Evolutionary conservation across 2,113 vertebrate species (phyloP).

Genomic region (Boleophthalmus pectinirostris): DNA sequence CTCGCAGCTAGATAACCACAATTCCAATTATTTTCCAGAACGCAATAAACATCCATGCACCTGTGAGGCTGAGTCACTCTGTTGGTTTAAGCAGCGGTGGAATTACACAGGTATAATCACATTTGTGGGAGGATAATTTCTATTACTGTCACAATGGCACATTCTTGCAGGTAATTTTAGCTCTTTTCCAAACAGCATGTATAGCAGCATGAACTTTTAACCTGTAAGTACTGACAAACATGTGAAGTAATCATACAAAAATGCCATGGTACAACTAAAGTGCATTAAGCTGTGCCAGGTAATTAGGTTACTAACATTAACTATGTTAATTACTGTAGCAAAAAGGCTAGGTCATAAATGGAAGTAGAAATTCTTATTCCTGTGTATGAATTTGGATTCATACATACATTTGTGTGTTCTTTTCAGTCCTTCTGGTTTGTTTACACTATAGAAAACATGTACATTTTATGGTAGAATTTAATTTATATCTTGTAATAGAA

Average conservation of each 20-base stretch:
- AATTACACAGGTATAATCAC: slow-evolving; percentile 42
- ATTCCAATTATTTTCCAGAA: slow-evolving; percentile 64
- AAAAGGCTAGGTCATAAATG: neutral
- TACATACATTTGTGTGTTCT: neutral
- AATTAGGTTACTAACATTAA: neutral
- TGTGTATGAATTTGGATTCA: neutral
- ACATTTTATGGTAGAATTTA: neutral
- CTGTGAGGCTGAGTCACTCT: slow-evolving; percentile 51
- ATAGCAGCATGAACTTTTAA: slow-evolving; percentile 4
- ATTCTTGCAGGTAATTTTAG: slow-evolving; percentile 41
- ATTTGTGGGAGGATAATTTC: slow-evolving; percentile 43
- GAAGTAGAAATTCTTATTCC: neutral
- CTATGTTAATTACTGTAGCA: neutral
- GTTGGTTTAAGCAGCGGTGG: slow-evolving; percentile 43
- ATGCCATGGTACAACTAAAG: neutral
- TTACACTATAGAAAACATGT: neutral
- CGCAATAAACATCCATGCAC: slow-evolving; percentile 40
- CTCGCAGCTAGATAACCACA: slow-evolving; percentile 46
- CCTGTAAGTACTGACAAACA: neutral
- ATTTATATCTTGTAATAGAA: neutral
- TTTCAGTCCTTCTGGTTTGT: neutral
- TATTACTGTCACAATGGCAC: slow-evolving; percentile 22
- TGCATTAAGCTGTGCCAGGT: neutral
- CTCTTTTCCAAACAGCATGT: neutral
- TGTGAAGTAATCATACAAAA: neutral